Evolutionary conservation across 1,140 invertebrate genomes (phyloP), one percentile per base, ranked within the genome.

Genomic region (Drosophila ercepeae): DNA sequence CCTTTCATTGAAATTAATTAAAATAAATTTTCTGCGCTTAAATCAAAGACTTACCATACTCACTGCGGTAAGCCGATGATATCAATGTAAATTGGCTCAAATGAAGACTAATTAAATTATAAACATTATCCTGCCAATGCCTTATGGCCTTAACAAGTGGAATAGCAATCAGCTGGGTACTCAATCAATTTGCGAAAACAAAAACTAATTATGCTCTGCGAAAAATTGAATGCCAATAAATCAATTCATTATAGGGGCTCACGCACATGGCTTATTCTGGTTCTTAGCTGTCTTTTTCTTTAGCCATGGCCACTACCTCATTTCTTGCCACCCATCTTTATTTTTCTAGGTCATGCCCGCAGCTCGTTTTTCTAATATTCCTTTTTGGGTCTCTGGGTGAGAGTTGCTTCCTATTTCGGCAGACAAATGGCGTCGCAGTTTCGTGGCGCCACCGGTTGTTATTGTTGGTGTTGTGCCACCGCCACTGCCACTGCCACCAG

Each of bases 351-450:
- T 83, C 78, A 83, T 42, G 57, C 69, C 48, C 44, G 18, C 18
- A 67, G 39, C 5, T 39, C 57, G 48, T 59, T 49, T 32, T 39
- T 39, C 36, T 39, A 13, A 16, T 39, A 41, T 68, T 67, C 55
- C 29, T 79, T 79, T 69, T 75, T 21, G 21, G 21, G 21, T 21
- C 54, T 69, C 36, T 41, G 18, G 21, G 21, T 45, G 46, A 58
- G 49, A 72, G 55, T 41, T 52, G 49, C 70, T 54, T 63, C 21
- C 67, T 45, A 74, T 83, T 83, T 84, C n/a, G 55, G 59, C 74
- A 83, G 79, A 83, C 74, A 83, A 83, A 83, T 83, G 78, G 78
- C 78, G 78, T 78, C 78, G 75, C 78, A 83, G 63, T 48, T 84
- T 83, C 53, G 69, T 84, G 78, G 78, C 78, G 78, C 78, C 78